Evolutionary conservation across 2,113 vertebrate species (phyloP).

Genomic region (Nothoprocta perdicaria): DNA sequence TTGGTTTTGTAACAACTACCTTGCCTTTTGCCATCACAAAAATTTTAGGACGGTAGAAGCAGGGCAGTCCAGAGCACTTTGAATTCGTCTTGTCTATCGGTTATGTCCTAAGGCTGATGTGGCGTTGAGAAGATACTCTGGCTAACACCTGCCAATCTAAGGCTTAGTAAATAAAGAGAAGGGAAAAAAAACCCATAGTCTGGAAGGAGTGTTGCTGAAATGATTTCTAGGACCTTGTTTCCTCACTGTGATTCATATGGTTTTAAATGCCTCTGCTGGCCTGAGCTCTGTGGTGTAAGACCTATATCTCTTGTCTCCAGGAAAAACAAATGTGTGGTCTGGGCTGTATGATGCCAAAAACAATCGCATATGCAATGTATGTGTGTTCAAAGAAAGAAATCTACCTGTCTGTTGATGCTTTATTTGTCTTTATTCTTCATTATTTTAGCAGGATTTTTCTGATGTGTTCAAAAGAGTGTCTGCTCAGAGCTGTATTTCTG

Average conservation of each 20-base stretch:
- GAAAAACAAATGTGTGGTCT: neutral
- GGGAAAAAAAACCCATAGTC: neutral
- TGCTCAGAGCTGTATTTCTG: neutral
- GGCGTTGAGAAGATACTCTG: neutral
- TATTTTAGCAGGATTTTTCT: neutral
- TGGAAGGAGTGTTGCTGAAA: neutral
- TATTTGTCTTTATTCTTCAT: neutral
- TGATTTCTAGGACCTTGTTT: neutral
- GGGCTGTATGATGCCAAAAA: constrained; percentile 50
- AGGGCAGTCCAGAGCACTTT: neutral
- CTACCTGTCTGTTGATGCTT: neutral
- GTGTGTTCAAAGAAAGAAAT: constrained; percentile 40
- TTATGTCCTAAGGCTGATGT: neutral
- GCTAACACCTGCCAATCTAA: neutral
- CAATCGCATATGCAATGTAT: constrained; percentile 18
- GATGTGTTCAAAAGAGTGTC: neutral
- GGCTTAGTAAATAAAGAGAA: neutral
- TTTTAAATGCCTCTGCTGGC: neutral
- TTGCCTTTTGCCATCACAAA: neutral
- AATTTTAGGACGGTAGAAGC: neutral
- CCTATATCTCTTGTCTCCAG: constrained; percentile 10
- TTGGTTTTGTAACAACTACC: neutral
- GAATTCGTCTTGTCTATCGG: neutral
- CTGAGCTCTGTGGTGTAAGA: neutral
- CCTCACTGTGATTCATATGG: neutral